phyloP scores from a whole-genome alignment of 2,797 vertebrate genomes.

The Simalia tracyae region DNA sequence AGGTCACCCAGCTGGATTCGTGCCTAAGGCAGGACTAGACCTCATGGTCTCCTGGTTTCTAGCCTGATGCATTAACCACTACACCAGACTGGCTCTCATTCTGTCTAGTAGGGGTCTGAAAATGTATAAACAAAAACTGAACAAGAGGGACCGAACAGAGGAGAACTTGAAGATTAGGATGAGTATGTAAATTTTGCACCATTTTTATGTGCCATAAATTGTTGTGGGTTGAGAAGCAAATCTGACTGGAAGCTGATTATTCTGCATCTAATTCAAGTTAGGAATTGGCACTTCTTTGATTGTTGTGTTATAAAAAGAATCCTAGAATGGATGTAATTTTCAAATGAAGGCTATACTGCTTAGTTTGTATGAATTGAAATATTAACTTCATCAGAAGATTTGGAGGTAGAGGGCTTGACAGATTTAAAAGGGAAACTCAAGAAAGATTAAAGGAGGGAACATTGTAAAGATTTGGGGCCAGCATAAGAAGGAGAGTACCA shows the following conservation, averaged over 20 bases:
- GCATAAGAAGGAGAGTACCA: no score
- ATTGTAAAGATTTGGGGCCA: no score
- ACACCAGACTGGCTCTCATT: no score
- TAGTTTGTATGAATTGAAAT: not conserved
- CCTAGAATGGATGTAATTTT: not conserved
- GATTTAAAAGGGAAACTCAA: not conserved
- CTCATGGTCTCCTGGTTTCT: no score
- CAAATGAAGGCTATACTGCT: not conserved
- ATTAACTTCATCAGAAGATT: slow-evolving; percentile 3
- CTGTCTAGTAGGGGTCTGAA: no score
- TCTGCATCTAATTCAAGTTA: not conserved
- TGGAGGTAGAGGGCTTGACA: not conserved
- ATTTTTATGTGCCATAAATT: not conserved
- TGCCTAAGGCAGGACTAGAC: no score
- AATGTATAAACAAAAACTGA: not conserved
- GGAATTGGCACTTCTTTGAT: not conserved
- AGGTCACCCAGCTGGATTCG: no score
- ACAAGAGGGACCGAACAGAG: not conserved
- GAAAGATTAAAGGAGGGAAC: not conserved
- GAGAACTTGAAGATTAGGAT: not conserved
- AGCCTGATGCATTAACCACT: no score
- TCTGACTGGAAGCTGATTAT: not conserved
- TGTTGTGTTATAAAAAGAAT: not conserved
- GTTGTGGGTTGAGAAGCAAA: not conserved
- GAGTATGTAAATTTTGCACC: not conserved